Evolutionary conservation across 2,113 vertebrate genomes (phyloP), one percentile per base, ranked within the genome.

Genomic region (Galbula dea): DNA sequence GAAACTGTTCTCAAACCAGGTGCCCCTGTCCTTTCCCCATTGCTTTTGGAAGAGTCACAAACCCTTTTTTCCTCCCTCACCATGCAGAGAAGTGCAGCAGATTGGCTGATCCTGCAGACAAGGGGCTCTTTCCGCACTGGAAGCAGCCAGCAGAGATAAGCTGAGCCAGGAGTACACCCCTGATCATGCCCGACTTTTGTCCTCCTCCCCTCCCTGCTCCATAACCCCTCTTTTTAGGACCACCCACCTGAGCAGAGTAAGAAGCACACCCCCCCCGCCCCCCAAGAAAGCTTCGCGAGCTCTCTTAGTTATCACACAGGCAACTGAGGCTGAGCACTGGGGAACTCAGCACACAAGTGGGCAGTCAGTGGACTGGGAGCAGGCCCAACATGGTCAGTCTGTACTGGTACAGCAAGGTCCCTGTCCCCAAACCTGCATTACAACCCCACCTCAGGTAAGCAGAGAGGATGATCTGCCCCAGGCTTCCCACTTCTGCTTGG

Each of bases 321-420:
- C 15, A 20, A 26, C 32, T 16, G 26, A 16, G 10, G 39, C 37
- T 62, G 86, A 89, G 69, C 45, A 61, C 2, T 1, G 7, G n/a
- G n/a, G 10, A 92, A 18, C 52, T 78, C 48, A 26, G 52, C 1
- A 3, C 80, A 46, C 15, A 54, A 58, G 24, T 39, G 32, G 27
- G 37, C 51, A 67, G 19, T 12, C 68, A 36, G 37, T 7, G 3
- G 39, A 18, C 45, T 72, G 62, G 24, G 18, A 75, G 43, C 66
- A 75, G 12, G 39, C 55, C 34, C 65, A 16, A 32, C 1, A 0
- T 10, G 11, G 3, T 37, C 78, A 79, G 63, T 15, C 49, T 57
- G 41, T 27, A 5, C 32, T 0, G 0, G 46, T 30, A 66, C 62
- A 52, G 37, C 1, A 3, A 9, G 24, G 45, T 46, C 34, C n/a